phyloP scores from a whole-genome alignment of 2,888 invertebrate genomes.

The Amiota communis region DNA sequence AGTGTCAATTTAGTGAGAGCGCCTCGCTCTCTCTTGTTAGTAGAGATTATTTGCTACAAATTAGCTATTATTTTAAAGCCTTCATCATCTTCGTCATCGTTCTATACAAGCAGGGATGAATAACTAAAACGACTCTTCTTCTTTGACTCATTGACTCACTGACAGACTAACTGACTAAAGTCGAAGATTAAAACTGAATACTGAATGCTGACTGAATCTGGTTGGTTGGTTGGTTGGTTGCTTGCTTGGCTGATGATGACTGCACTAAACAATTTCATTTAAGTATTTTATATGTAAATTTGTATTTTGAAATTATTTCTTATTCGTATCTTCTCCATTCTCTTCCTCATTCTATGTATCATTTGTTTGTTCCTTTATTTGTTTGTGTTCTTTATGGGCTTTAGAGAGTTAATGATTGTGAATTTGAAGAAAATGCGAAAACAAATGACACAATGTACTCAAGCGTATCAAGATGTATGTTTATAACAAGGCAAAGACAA shows the following conservation, averaged over 20 bases:
- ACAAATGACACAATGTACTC: slow-evolving; percentile 6
- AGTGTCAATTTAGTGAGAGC: slow-evolving; percentile 18
- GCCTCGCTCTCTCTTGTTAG: slow-evolving; percentile 10
- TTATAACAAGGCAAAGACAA: background rate
- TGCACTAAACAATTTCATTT: background rate
- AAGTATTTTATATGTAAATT: slow-evolving; percentile 4
- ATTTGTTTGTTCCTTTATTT: too few species aligned
- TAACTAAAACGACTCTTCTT: too few species aligned
- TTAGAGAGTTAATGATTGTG: too few species aligned
- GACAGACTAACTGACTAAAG: background rate
- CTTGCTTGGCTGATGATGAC: background rate
- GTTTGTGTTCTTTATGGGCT: too few species aligned
- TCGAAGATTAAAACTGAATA: too few species aligned
- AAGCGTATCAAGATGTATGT: slow-evolving; percentile 13
- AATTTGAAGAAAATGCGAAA: background rate
- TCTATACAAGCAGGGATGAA: too few species aligned
- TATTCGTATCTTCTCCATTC: background rate
- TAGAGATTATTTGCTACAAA: slow-evolving; percentile 26
- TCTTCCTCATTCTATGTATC: too few species aligned
- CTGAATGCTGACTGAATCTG: too few species aligned
- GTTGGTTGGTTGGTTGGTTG: too few species aligned
- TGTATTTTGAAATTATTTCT: slow-evolving; percentile 15
- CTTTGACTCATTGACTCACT: background rate
- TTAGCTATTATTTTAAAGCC: slow-evolving; percentile 19
- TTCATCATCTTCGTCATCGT: too few species aligned